Base-by-base conservation (phyloP, 2,113 vertebrate genomes). In the Brachyistius frenatus region DNA sequence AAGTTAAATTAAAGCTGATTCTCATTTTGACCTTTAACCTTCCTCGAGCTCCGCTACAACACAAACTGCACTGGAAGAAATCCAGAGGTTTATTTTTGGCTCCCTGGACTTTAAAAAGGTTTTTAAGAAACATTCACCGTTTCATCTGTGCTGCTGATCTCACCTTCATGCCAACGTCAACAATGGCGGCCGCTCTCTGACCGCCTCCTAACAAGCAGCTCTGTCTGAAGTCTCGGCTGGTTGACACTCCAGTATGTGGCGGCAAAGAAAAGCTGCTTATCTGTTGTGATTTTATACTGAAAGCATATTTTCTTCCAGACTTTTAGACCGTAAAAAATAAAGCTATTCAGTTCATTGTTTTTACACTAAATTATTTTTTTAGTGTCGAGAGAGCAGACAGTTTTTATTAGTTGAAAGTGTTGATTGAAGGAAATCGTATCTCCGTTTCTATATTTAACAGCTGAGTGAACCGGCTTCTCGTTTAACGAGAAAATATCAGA, bases 401-500 rank as follows among this genome's bases (percentile, higher is more conserved):
- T 57, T 66, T 67, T 0, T 23, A 39, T 83, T 76, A 72, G 68
- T 80, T 73, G 46, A 32, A 44, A 16, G 11, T 52, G 66, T 53
- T 86, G 76, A 86, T 66, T 71, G 73, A 35, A 64, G 80, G 83
- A 84, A 89, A 36, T 60, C 8, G 55, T 75, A 84, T 66, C 80
- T 74, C 46, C 50, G 37, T 32, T 36, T 61, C 31, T 69, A 11
- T 23, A 67, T 84, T 66, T 79, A 70, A 50, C 32, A 33, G 37
- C 5, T 10, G 1, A 52, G 55, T 53, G 0, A 77, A 52, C 32
- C 3, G 33, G 7, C 47, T 16, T 23, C 23, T 23, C 1, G 76
- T 71, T 86, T 78, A 62, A 76, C 37, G 2, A 76, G 76, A 80
- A 84, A 83, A 82, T 70, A 83, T 62, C 61, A 7, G 35, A 49